Evolutionary conservation across 2,113 vertebrate species (phyloP).

Genomic region (Nycticorax nycticorax): DNA sequence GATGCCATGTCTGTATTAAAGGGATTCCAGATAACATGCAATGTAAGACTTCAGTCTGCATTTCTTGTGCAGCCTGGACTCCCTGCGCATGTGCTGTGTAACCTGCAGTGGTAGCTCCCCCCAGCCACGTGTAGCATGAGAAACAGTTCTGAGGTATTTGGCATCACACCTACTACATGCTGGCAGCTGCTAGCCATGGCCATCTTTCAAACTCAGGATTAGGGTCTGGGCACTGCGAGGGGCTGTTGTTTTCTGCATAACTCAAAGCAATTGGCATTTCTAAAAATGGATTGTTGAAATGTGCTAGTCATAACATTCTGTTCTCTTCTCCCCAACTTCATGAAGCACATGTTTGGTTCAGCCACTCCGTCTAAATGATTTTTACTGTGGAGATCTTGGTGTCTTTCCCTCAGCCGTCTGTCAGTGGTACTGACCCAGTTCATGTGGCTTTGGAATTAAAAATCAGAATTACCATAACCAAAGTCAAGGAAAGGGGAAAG

Average conservation of each 20-base stretch:
- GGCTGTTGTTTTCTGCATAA: constrained; percentile 43
- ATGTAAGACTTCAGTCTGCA: not conserved
- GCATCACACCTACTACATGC: not conserved
- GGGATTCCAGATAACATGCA: not conserved
- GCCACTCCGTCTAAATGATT: not conserved
- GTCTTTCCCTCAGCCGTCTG: not conserved
- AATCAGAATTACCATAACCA: not conserved
- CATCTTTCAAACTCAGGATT: constrained; percentile 19
- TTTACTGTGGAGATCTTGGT: not conserved
- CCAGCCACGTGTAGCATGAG: not conserved
- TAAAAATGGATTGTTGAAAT: constrained; percentile 50
- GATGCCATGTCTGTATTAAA: not conserved
- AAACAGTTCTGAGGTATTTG: not conserved
- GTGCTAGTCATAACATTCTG: constrained; percentile 67
- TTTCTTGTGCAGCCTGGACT: not conserved
- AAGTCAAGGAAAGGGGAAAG: not conserved
- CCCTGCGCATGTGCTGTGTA: fast-evolving
- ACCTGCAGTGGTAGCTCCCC: not conserved
- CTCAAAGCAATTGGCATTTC: constrained; percentile 53
- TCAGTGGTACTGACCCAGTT: not conserved
- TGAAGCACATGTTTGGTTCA: constrained; percentile 31
- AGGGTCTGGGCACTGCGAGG: not conserved
- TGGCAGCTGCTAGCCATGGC: constrained; percentile 18
- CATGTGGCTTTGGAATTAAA: not conserved
- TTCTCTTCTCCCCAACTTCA: constrained; percentile 20